Conservation (phyloP, 2,113 vertebrate genomes). For the Uria lomvia region DNA sequence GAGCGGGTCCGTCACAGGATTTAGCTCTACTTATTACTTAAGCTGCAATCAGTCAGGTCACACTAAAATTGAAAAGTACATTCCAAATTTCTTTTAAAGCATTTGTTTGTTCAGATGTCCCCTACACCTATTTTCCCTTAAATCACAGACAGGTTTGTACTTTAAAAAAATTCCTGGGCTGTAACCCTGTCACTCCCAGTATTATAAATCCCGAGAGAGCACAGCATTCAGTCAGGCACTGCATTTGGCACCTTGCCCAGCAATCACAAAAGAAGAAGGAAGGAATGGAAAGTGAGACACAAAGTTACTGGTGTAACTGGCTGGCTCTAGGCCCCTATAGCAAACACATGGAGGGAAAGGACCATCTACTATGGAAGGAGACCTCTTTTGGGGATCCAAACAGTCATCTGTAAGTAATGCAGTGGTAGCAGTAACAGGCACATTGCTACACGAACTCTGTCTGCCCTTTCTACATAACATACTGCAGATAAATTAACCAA, state of each 20-base stretch:
- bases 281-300: neutral
- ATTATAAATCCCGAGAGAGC: neutral
- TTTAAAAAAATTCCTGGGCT: neutral
- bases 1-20: neutral
- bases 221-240: neutral
- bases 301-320: neutral
- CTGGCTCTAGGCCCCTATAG: neutral
- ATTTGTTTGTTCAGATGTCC: neutral
- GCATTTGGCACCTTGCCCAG: neutral
- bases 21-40: neutral
- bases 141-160: neutral
- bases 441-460: neutral
- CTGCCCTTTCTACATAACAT: neutral
- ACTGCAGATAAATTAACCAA: neutral
- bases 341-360: neutral
- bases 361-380: neutral
- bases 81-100: neutral
- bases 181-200: neutral
- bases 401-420: neutral
- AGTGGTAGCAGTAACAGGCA: neutral
- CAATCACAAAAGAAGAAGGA: neutral
- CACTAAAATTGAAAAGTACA: neutral
- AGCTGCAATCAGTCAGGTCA: neutral
- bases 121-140: neutral
- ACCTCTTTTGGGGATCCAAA: neutral